A percentile compares a stretch with the other conserved stretches of the same genome.
Evolutionary conservation across 2,113 vertebrate species (phyloP).

Genomic region (Alligator mississippiensis): DNA sequence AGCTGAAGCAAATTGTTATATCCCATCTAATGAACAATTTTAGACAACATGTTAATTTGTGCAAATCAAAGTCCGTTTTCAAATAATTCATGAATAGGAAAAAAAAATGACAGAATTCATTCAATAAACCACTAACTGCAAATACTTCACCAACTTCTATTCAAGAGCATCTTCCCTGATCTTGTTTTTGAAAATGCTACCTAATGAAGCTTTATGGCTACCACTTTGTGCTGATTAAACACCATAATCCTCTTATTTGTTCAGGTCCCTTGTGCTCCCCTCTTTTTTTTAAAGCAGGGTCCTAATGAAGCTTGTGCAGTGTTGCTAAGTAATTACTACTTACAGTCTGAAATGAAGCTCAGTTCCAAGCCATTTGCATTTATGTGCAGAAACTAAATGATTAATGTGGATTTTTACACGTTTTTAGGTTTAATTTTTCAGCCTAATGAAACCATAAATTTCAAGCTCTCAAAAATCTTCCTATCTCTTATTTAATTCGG

Average conservation of each 20-base stretch:
- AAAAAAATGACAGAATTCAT: neutral
- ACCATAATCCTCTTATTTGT: constrained; percentile 65
- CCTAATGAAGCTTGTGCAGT: constrained; percentile 65
- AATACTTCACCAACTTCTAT: neutral
- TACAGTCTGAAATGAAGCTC: constrained; percentile 67
- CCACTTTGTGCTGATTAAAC: constrained; percentile 67
- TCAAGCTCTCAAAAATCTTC: constrained; percentile 60
- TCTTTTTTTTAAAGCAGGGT: constrained; percentile 53
- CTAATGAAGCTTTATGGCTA: constrained; percentile 61
- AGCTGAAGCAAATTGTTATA: neutral
- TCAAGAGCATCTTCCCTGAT: constrained; percentile 19
- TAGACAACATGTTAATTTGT: neutral
- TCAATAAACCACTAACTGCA: neutral
- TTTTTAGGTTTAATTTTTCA: constrained; percentile 81
- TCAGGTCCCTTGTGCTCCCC: constrained; percentile 30
- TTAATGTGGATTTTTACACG: constrained; percentile 76
- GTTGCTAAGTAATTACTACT: constrained; percentile 72
- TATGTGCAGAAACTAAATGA: constrained; percentile 78
- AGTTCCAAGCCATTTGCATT: constrained; percentile 77
- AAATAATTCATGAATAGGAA: neutral
- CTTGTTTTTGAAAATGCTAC: constrained; percentile 60
- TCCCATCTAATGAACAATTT: neutral
- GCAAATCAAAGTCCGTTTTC: neutral
- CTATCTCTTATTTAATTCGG: constrained; percentile 72
- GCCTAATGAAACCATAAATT: constrained; percentile 79